Percentiles rank a stretch among this genome's conserved stretches.
Evolutionary conservation across 2,888 invertebrate genomes (phyloP).

Genomic region (Ceramica pisi): DNA sequence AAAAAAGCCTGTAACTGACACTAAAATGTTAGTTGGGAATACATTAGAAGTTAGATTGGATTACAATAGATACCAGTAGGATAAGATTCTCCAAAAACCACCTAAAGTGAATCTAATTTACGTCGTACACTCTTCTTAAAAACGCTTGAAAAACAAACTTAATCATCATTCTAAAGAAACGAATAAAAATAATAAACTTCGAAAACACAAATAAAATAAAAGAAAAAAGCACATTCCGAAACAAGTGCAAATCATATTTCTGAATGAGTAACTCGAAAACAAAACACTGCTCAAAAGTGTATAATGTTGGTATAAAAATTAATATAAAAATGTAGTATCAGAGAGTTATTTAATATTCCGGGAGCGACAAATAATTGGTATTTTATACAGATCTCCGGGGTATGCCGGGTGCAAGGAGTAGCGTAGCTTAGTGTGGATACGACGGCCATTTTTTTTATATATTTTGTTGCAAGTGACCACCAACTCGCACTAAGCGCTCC

Average conservation of each 20-base stretch:
- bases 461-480: neutral
- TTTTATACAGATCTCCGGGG: constrained; percentile 79
- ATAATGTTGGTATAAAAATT: constrained; percentile 69
- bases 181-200: neutral
- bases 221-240: constrained; percentile 14
- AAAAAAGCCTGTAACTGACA: no score
- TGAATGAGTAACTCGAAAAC: constrained; percentile 31
- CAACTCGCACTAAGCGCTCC: no score
- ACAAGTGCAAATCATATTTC: constrained; percentile 31
- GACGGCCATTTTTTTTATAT: neutral
- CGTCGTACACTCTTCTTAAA: neutral
- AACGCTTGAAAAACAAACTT: neutral
- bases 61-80: no score
- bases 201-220: constrained; percentile 49
- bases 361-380: constrained; percentile 80
- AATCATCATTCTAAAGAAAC: neutral
- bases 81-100: no score
- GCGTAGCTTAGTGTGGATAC: constrained; percentile 46
- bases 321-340: constrained; percentile 72
- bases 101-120: no score
- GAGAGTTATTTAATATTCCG: constrained; percentile 72
- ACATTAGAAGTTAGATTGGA: no score
- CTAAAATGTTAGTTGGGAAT: no score
- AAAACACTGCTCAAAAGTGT: constrained; percentile 33
- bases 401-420: constrained; percentile 45